phyloP scores from a whole-genome alignment of 2,888 invertebrate species.

The Calliphora vomitoria region DNA sequence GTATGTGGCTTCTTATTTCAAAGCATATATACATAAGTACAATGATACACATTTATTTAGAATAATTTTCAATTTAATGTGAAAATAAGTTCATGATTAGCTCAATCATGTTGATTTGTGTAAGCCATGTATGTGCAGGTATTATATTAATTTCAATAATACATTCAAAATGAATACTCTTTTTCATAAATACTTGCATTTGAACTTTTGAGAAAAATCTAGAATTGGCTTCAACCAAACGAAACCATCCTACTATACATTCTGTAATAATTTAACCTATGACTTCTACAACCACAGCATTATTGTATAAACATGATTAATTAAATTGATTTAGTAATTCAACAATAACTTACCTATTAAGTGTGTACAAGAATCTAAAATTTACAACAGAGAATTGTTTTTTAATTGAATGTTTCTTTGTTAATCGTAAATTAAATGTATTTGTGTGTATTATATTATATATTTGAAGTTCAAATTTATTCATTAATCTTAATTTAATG shows the following conservation, averaged over 20 bases:
- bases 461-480: not conserved
- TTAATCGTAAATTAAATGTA: not conserved
- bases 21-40: not conserved
- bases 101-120: too few relatives aligned
- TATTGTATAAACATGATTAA: not conserved
- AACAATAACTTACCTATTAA: not conserved
- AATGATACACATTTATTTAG: not conserved
- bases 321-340: not conserved
- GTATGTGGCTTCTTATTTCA: not conserved
- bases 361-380: not conserved
- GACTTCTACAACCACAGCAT: not conserved
- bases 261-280: not conserved
- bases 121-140: too few relatives aligned
- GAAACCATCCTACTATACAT: too few relatives aligned
- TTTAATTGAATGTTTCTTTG: not conserved
- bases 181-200: too few relatives aligned
- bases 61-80: slow-evolving; percentile 6
- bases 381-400: not conserved
- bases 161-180: too few relatives aligned
- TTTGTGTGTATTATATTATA: not conserved
- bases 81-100: not conserved
- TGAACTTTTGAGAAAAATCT: too few relatives aligned
- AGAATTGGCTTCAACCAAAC: too few relatives aligned
- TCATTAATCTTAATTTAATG: slow-evolving; percentile 12
- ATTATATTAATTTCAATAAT: too few relatives aligned